A percentile compares a stretch with the other conserved stretches of the same genome.
Conservation (phyloP, 2,888 invertebrate species). For the Phyllotreta cruciferae region DNA sequence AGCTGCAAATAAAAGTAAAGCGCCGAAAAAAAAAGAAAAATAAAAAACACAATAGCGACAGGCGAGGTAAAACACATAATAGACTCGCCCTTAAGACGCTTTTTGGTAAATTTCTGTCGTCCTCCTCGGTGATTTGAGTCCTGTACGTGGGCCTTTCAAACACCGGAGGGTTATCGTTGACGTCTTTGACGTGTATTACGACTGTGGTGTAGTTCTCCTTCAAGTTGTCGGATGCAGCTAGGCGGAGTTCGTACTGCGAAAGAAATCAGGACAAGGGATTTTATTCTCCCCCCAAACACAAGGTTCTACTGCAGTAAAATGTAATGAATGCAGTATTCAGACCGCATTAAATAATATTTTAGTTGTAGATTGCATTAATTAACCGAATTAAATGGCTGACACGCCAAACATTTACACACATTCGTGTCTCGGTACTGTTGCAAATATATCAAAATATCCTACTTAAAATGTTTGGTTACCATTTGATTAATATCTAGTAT, state of each 20-base stretch:
- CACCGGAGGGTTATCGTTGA: slow-evolving; percentile 97
- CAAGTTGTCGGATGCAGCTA: slow-evolving; percentile 94
- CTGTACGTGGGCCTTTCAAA: slow-evolving; percentile 94
- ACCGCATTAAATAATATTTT: too few species aligned
- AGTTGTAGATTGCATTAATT: too few species aligned
- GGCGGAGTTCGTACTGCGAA: slow-evolving; percentile 86
- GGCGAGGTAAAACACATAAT: slow-evolving; percentile 1
- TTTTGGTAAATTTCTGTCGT: slow-evolving; percentile 92
- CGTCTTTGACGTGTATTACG: slow-evolving; percentile 96
- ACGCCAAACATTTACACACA: too few species aligned
- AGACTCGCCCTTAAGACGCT: slow-evolving; percentile 83
- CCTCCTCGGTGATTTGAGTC: slow-evolving; percentile 95
- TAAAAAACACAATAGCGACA: slow-evolving; percentile 31
- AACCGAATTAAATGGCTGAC: too few species aligned
- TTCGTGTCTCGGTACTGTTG: too few species aligned
- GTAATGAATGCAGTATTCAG: too few species aligned
- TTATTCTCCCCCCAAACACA: too few species aligned
- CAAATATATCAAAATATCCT: too few species aligned
- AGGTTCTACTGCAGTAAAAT: too few species aligned
- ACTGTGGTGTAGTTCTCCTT: slow-evolving; percentile 97
- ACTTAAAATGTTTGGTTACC: too few species aligned
- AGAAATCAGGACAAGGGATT: slow-evolving; percentile 10
- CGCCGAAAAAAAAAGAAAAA: slow-evolving; percentile 38
- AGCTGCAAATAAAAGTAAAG: slow-evolving; percentile 32
- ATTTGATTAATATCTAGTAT: too few species aligned